These are phyloP conservation scores for Cosmorhoe ocellata DNA, from an alignment of 2,888 invertebrate genomes.

Conservation along the genomic window DNA sequence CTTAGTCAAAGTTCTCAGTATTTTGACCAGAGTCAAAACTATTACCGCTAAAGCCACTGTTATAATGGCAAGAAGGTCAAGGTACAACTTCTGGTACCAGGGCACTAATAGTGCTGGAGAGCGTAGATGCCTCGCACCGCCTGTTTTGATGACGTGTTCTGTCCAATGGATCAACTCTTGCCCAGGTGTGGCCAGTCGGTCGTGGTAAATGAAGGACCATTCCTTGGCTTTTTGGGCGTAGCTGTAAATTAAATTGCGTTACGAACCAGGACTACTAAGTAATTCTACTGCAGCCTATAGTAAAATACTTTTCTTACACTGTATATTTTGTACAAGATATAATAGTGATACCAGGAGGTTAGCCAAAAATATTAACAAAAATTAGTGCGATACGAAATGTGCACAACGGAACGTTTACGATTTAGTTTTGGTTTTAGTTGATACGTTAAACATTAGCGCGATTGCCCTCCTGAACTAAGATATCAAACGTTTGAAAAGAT, in stretches of 20 bases:
- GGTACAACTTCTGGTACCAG: constrained; percentile 41
- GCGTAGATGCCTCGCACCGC: constrained; percentile 39
- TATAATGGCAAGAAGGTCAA: constrained; percentile 35
- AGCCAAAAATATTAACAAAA: too few relatives aligned
- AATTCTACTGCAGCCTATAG: too few relatives aligned
- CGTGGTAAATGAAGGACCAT: constrained; percentile 43
- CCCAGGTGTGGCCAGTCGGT: constrained; percentile 36
- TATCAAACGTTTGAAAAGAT: too few relatives aligned
- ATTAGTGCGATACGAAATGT: too few relatives aligned
- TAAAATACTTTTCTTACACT: too few relatives aligned
- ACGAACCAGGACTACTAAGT: too few relatives aligned
- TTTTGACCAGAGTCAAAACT: constrained; percentile 2
- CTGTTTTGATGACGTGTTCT: constrained; percentile 37
- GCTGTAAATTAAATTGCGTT: constrained; percentile 22
- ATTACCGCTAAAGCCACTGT: constrained; percentile 8
- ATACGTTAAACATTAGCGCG: too few relatives aligned
- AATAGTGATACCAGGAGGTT: too few relatives aligned
- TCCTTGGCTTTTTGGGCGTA: constrained; percentile 36
- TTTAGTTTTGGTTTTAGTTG: too few relatives aligned
- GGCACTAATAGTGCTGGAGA: constrained; percentile 38
- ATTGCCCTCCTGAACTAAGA: too few relatives aligned
- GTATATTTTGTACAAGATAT: too few relatives aligned
- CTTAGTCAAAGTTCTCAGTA: constrained; percentile 8
- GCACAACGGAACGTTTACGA: too few relatives aligned
- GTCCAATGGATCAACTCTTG: constrained; percentile 42